phyloP scores from a whole-genome alignment of 2,113 vertebrate genomes.

The Indri indri region DNA sequence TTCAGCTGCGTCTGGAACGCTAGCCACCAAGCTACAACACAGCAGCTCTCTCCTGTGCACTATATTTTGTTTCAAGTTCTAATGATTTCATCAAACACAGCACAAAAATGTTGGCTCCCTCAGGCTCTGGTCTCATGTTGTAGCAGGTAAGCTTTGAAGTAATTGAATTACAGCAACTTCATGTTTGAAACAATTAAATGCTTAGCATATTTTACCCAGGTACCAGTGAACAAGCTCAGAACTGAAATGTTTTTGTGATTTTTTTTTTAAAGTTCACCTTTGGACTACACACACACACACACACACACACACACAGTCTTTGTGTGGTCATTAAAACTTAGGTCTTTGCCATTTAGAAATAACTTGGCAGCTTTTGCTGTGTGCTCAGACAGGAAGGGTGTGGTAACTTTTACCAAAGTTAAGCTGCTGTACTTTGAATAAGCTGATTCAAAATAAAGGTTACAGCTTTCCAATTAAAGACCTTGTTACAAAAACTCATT shows the following conservation, averaged over 20 bases:
- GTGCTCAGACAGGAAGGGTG: slow-evolving; percentile 82
- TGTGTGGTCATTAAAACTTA: slow-evolving; percentile 43
- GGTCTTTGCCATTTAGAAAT: slow-evolving; percentile 70
- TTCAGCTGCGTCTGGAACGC: slow-evolving; percentile 54
- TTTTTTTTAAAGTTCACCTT: slow-evolving; percentile 31
- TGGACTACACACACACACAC: background rate
- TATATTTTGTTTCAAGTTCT: background rate
- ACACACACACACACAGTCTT: slow-evolving; percentile 7
- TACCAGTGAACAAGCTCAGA: slow-evolving; percentile 1
- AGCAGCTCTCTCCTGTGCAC: background rate
- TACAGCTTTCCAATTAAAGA: slow-evolving; percentile 62
- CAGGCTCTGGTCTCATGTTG: slow-evolving; percentile 48
- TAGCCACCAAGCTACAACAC: background rate
- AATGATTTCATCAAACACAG: slow-evolving; percentile 62
- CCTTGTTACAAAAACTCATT: slow-evolving; percentile 53
- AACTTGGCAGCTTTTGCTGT: slow-evolving; percentile 65
- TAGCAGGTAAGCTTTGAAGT: slow-evolving; percentile 42
- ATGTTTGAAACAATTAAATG: background rate
- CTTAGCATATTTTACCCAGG: background rate
- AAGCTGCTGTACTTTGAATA: slow-evolving; percentile 69
- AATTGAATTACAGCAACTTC: slow-evolving; percentile 21
- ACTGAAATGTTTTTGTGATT: background rate
- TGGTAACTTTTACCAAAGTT: slow-evolving; percentile 70
- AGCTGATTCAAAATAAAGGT: slow-evolving; percentile 63
- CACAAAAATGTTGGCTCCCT: slow-evolving; percentile 45